Conservation (phyloP, 2,113 vertebrate genomes). For the Psittacara wagleri region DNA sequence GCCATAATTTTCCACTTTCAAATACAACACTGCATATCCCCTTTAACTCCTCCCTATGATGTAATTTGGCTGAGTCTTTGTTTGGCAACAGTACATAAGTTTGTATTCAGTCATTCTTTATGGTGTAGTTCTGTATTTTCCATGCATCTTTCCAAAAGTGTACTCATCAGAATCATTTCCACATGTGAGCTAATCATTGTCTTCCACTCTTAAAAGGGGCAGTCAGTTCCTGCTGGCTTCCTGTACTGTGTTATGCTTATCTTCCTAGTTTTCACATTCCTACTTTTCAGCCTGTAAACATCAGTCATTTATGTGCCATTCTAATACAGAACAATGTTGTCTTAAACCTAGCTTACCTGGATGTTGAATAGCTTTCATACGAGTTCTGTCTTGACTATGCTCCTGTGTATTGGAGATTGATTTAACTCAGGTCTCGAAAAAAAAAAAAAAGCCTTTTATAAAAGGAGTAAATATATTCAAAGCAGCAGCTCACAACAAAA, state of each 20-base stretch:
- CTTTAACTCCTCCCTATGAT: not conserved
- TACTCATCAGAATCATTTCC: conserved; percentile 11
- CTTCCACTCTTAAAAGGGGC: not conserved
- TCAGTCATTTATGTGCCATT: not conserved
- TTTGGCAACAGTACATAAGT: not conserved
- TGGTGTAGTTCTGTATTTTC: conserved; percentile 29
- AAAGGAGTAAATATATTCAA: not conserved
- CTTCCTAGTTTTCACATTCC: not conserved
- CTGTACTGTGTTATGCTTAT: not conserved
- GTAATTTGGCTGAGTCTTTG: not conserved
- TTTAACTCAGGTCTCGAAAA: not conserved
- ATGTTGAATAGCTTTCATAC: not conserved
- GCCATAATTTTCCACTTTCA: not conserved
- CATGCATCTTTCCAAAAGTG: conserved; percentile 17
- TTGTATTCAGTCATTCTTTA: not conserved
- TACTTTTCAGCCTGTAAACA: not conserved
- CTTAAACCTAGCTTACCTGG: not conserved
- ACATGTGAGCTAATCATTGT: not conserved
- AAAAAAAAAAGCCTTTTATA: not conserved
- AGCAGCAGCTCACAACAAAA: not conserved
- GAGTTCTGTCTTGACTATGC: not conserved
- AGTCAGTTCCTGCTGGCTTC: not conserved
- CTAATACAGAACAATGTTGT: not conserved
- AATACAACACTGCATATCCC: not conserved
- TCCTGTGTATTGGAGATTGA: not conserved